phyloP scores from a whole-genome alignment of 2,113 vertebrate species.

The Montifringilla adamsi region DNA sequence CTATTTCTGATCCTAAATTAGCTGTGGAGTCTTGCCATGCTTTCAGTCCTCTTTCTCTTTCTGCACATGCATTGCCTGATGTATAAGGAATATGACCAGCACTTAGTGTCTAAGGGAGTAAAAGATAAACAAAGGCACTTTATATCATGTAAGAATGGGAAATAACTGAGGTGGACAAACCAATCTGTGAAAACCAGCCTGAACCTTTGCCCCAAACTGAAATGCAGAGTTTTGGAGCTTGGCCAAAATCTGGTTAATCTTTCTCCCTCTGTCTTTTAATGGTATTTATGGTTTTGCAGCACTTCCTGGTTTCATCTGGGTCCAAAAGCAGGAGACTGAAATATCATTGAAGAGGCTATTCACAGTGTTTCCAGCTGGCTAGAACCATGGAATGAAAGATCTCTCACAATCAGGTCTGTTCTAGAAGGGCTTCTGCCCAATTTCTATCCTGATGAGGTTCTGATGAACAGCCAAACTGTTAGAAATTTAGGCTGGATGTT shows the following conservation, averaged over 20 bases:
- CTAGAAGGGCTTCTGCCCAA: slow-evolving; percentile 21
- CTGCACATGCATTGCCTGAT: neutral
- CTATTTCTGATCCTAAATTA: slow-evolving; percentile 42
- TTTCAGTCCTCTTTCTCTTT: slow-evolving; percentile 24
- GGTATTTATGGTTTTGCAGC: neutral
- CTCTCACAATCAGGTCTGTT: slow-evolving; percentile 49
- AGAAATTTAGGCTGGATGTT: neutral
- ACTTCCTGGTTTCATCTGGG: slow-evolving; percentile 49
- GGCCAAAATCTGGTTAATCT: slow-evolving; percentile 58
- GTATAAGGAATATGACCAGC: neutral
- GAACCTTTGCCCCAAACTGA: slow-evolving; percentile 53
- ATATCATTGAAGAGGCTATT: slow-evolving; percentile 54
- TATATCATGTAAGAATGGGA: neutral
- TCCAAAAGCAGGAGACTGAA: slow-evolving; percentile 50
- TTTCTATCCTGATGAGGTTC: slow-evolving; percentile 17
- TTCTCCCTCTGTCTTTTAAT: slow-evolving; percentile 44
- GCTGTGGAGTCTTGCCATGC: slow-evolving; percentile 44
- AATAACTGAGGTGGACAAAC: neutral
- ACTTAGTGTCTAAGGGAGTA: neutral
- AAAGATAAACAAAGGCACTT: neutral
- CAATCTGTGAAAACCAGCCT: slow-evolving; percentile 11
- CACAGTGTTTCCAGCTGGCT: slow-evolving; percentile 54
- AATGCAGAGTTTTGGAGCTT: slow-evolving; percentile 27
- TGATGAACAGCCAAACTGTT: slow-evolving; percentile 30
- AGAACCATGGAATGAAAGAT: slow-evolving; percentile 18